Percentiles rank a stretch among this genome's conserved stretches.
These are phyloP conservation scores for Miichthys miiuy DNA, from an alignment of 2,797 vertebrate species.

Conservation along the genomic window DNA sequence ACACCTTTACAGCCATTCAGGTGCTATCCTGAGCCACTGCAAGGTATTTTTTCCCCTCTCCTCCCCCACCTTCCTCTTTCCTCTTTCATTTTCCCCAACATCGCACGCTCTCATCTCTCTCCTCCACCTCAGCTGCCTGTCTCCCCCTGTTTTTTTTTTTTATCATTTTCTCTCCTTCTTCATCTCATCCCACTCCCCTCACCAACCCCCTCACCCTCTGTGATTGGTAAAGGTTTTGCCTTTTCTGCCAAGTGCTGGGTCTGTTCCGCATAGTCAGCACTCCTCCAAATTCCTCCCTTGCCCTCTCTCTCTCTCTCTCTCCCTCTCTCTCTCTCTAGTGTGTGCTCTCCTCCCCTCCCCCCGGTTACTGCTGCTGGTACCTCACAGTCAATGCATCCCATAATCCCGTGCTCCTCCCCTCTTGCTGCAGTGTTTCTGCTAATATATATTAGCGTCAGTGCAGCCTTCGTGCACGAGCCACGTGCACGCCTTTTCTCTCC, in stretches of 20 bases:
- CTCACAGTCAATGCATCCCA: constrained; percentile 81
- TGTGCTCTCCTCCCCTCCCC: constrained; percentile 54
- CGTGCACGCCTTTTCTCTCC: constrained; percentile 34
- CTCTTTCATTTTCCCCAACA: constrained; percentile 20
- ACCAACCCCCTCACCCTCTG: constrained; percentile 24
- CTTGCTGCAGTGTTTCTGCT: constrained; percentile 86
- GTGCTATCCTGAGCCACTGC: constrained; percentile 48
- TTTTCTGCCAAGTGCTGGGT: constrained; percentile 77
- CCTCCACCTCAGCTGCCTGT: background rate
- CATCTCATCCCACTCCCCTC: constrained; percentile 22
- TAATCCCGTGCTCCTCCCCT: constrained; percentile 77
- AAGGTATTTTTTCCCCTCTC: constrained; percentile 29
- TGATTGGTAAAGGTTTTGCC: constrained; percentile 73
- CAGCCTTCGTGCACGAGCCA: constrained; percentile 59
- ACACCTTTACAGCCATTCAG: constrained; percentile 47
- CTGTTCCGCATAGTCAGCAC: constrained; percentile 82
- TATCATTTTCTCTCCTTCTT: constrained; percentile 13
- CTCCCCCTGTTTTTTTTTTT: background rate
- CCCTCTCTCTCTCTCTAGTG: constrained; percentile 30
- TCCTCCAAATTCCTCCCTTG: constrained; percentile 71
- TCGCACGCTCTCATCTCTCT: constrained; percentile 17
- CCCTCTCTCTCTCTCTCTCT: constrained; percentile 34
- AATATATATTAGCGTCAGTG: constrained; percentile 85
- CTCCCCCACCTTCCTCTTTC: constrained; percentile 4
- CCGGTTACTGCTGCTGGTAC: constrained; percentile 76